These are phyloP conservation scores for Temnothorax ravouxi DNA, from an alignment of 2,888 invertebrate species.

Conservation along the genomic window DNA sequence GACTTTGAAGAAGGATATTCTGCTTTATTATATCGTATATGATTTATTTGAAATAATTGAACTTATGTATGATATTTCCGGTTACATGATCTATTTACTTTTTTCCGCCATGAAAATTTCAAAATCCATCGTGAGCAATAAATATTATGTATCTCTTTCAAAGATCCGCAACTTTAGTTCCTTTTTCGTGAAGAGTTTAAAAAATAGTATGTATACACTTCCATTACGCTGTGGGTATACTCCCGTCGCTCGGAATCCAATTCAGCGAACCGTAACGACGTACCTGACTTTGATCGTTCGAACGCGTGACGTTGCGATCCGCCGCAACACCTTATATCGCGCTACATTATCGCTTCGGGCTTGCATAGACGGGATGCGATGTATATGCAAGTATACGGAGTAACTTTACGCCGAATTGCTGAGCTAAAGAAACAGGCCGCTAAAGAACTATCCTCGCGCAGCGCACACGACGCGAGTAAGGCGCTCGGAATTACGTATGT, in stretches of 20 bases:
- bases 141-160: neutral
- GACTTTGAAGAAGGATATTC: neutral
- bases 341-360: constrained; percentile 36
- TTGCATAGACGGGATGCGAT: constrained; percentile 6
- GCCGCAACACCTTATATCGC: constrained; percentile 40
- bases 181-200: neutral
- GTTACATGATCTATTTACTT: neutral
- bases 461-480: neutral
- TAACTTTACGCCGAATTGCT: constrained; percentile 23
- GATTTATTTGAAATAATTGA: neutral
- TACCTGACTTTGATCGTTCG: constrained; percentile 46
- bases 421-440: neutral
- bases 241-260: constrained; percentile 31
- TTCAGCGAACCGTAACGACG: constrained; percentile 42
- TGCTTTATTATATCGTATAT: neutral
- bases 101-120: neutral
- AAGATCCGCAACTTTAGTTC: neutral
- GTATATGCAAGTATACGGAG: neutral
- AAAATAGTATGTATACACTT: constrained; percentile 27
- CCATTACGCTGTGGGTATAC: constrained; percentile 25
- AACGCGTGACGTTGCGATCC: constrained; percentile 46
- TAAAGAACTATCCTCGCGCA: neutral
- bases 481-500: neutral
- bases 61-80: neutral
- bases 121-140: neutral